phyloP scores from a whole-genome alignment of 2,797 vertebrate species.

The Spondyliosoma cantharus region DNA sequence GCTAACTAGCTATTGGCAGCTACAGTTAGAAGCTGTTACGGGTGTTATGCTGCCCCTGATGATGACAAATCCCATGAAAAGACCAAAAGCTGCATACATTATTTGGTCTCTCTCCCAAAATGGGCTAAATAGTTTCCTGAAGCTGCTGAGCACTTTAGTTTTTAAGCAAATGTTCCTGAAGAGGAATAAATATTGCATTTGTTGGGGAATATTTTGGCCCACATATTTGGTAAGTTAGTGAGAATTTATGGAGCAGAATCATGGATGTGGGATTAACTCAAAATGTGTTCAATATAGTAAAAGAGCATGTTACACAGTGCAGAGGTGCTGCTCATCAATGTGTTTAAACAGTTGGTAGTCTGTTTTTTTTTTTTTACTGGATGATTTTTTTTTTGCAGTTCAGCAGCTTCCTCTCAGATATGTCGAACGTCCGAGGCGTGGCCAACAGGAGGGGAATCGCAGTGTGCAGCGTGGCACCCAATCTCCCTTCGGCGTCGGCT shows the following conservation, averaged over 20 bases:
- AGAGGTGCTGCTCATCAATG: not conserved
- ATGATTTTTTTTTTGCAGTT: constrained; percentile 74
- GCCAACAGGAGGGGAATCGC: constrained; percentile 91
- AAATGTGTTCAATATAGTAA: constrained; percentile 5
- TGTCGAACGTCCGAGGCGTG: constrained; percentile 85
- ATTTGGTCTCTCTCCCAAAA: not conserved
- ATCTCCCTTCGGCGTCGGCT: constrained; percentile 87
- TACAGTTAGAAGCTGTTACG: no score
- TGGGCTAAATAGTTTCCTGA: not conserved
- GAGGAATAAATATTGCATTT: not conserved
- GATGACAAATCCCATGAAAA: not conserved
- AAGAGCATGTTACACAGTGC: not conserved
- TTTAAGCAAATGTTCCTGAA: not conserved
- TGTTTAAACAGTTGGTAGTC: not conserved
- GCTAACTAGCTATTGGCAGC: no score
- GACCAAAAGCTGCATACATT: not conserved
- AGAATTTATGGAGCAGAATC: not conserved
- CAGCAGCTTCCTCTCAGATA: constrained; percentile 92
- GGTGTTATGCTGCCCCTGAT: no score
- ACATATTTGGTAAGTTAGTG: not conserved
- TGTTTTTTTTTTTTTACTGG: not conserved
- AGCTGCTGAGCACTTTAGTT: not conserved
- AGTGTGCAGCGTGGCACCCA: constrained; percentile 96
- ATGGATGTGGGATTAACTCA: not conserved
- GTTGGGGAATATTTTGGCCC: not conserved